Evolutionary conservation across 2,888 invertebrate species (phyloP).

Genomic region (Orthosia gracilis): DNA sequence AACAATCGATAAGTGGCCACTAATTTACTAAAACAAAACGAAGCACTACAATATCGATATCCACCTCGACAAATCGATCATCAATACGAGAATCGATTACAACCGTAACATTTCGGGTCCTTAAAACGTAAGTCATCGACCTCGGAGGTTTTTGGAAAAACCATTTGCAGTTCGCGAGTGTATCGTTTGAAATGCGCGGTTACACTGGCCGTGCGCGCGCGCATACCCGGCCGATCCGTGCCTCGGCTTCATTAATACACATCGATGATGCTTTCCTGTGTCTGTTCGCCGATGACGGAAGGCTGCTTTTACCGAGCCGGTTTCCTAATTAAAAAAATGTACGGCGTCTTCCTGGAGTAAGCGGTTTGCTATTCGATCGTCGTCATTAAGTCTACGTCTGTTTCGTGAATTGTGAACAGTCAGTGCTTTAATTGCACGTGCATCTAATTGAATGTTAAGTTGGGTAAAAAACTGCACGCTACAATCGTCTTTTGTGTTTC

Average conservation of each 20-base stretch:
- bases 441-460: conserved; percentile 51
- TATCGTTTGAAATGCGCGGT: conserved; percentile 84
- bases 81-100: conserved; percentile 66
- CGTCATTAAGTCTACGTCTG: conserved; percentile 54
- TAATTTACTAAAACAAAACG: conserved; percentile 58
- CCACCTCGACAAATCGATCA: conserved; percentile 67
- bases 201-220: conserved; percentile 82
- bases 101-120: conserved; percentile 66
- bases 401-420: conserved; percentile 63
- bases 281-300: conserved; percentile 86
- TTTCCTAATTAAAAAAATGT: conserved; percentile 89
- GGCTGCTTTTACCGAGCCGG: conserved; percentile 88
- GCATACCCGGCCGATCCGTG: conserved; percentile 81
- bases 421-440: conserved; percentile 57
- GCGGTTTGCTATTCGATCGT: conserved; percentile 55
- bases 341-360: conserved; percentile 64
- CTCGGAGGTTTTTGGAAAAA: conserved; percentile 72
- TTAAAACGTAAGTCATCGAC: conserved; percentile 77
- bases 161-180: conserved; percentile 78
- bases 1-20: conserved; percentile 45
- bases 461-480: conserved; percentile 23
- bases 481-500: conserved; percentile 25
- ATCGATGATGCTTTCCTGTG: conserved; percentile 89
- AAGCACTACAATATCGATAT: conserved; percentile 64
- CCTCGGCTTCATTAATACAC: conserved; percentile 87